Evolutionary conservation across 2,888 invertebrate species (phyloP).

Genomic region (Troglohyphantes excavatus): DNA sequence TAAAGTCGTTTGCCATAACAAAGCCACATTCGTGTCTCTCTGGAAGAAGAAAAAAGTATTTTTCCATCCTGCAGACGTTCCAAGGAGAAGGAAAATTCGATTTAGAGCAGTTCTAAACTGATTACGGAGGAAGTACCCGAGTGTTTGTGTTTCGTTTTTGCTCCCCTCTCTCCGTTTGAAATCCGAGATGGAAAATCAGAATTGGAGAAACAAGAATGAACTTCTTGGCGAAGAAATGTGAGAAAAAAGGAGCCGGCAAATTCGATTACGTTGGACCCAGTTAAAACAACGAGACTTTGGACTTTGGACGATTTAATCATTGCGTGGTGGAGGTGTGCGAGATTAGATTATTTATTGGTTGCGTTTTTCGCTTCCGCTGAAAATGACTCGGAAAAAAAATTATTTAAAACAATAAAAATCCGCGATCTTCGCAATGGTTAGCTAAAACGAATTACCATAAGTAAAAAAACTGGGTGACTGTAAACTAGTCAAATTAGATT

Average conservation of each 20-base stretch:
- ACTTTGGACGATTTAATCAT: no score
- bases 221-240: not conserved
- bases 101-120: slow-evolving; percentile 29
- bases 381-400: no score
- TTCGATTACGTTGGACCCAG: not conserved
- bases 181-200: slow-evolving; percentile 9
- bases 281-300: not conserved
- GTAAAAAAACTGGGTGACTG: no score
- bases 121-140: slow-evolving; percentile 19
- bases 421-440: no score
- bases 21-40: not conserved
- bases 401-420: no score
- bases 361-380: no score
- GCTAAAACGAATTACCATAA: no score
- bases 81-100: slow-evolving; percentile 24
- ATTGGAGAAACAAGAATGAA: not conserved
- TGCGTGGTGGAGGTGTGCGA: no score
- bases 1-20: not conserved
- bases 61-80: slow-evolving; percentile 10
- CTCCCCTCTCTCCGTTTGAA: not conserved
- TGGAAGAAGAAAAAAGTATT: slow-evolving; percentile 4
- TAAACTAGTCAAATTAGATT: no score
- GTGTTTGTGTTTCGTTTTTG: slow-evolving; percentile 25
- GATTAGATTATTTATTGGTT: no score
- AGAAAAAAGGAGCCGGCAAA: not conserved